Conservation (phyloP, 2,888 invertebrate species). For the Villa cingulata region DNA sequence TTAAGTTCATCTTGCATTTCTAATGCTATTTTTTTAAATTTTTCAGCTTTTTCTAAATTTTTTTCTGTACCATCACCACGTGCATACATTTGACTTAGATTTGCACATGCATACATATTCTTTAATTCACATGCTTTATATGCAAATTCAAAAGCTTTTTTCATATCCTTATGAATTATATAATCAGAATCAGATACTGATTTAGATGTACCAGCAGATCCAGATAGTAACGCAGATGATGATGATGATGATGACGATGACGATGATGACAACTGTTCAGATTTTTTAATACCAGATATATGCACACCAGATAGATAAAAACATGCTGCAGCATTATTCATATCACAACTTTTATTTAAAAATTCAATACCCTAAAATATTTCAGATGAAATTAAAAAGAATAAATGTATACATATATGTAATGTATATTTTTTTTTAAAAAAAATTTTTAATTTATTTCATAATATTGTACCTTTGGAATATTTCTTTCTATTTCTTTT, state of each 20-base stretch:
- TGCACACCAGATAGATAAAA: slow-evolving; percentile 70
- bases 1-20: slow-evolving; percentile 55
- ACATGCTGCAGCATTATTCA: slow-evolving; percentile 55
- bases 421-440: slow-evolving; percentile 1
- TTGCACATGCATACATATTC: slow-evolving; percentile 79
- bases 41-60: slow-evolving; percentile 53
- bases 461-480: slow-evolving; percentile 44
- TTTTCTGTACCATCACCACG: slow-evolving; percentile 72
- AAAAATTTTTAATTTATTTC: background rate
- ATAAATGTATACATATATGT: too few species aligned
- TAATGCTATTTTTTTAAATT: slow-evolving; percentile 55
- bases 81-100: slow-evolving; percentile 75
- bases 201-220: slow-evolving; percentile 2
- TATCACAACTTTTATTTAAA: slow-evolving; percentile 45
- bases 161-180: slow-evolving; percentile 50
- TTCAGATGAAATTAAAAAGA: background rate
- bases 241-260: background rate
- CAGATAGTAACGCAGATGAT: background rate
- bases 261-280: slow-evolving; percentile 33
- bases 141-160: slow-evolving; percentile 65
- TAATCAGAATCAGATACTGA: slow-evolving; percentile 29
- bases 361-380: slow-evolving; percentile 42
- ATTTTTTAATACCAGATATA: slow-evolving; percentile 54
- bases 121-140: slow-evolving; percentile 69
- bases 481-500: slow-evolving; percentile 41